Evolutionary conservation across 2,797 vertebrate species (phyloP).

Genomic region (Malacoctenus gilli): DNA sequence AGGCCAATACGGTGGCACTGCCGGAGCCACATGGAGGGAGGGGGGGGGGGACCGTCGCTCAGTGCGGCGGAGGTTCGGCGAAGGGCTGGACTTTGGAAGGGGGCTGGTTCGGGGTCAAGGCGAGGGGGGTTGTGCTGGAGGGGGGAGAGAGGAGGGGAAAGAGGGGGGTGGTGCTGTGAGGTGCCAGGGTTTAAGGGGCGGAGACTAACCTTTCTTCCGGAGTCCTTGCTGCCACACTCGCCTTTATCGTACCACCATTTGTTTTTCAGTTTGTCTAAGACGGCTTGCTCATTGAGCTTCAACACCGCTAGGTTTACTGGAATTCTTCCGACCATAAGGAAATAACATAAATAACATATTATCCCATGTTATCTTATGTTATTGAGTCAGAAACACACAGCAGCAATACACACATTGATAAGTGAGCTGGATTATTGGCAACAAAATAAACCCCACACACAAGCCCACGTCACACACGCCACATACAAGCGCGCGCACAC

Average conservation of each 20-base stretch:
- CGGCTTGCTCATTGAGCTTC: constrained; percentile 99
- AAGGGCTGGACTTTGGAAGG: constrained; percentile 39
- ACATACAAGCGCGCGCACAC: constrained; percentile 78
- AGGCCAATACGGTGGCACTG: constrained; percentile 34
- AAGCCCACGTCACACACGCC: constrained; percentile 51
- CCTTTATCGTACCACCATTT: constrained; percentile 99
- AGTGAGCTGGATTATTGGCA: constrained; percentile 50
- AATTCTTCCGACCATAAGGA: constrained; percentile 95
- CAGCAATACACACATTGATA: constrained; percentile 65
- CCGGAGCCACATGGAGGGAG: constrained; percentile 24
- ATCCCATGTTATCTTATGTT: constrained; percentile 99
- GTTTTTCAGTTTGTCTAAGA: constrained; percentile 99
- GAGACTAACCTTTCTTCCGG: constrained; percentile 98
- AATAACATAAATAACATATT: constrained; percentile 99
- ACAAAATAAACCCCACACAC: constrained; percentile 38
- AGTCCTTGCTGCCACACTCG: constrained; percentile 98
- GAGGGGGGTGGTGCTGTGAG: constrained; percentile 80
- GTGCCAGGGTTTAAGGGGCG: constrained; percentile 64
- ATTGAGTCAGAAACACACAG: constrained; percentile 87
- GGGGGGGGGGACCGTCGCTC: constrained; percentile 11
- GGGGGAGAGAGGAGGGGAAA: too few relatives aligned
- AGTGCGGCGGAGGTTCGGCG: constrained; percentile 35
- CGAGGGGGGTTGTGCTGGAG: constrained; percentile 60
- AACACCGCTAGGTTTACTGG: constrained; percentile 99
- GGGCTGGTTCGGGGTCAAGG: constrained; percentile 62